Conservation (phyloP, 2,113 vertebrate genomes). For the Orientallactaga bullata region DNA sequence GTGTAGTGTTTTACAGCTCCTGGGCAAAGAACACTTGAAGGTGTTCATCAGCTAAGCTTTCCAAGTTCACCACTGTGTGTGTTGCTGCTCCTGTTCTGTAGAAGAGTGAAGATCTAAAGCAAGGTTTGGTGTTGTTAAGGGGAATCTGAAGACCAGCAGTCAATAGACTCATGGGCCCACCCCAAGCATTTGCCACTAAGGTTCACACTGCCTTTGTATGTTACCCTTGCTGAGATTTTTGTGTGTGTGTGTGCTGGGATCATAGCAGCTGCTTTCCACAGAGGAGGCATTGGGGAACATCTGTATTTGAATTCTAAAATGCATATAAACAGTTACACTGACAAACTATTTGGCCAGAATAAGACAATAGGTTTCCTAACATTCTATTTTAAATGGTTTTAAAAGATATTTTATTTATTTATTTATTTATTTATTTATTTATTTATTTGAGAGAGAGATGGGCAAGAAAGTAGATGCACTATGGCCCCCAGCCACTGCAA, state of each 20-base stretch:
- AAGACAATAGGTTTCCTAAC: conserved; percentile 51
- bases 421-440: too few relatives aligned
- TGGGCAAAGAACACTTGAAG: conserved; percentile 56
- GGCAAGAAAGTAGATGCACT: too few relatives aligned
- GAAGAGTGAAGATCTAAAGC: conserved; percentile 56
- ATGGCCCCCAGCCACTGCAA: too few relatives aligned
- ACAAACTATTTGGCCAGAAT: conserved; percentile 63
- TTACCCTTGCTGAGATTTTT: conserved; percentile 63
- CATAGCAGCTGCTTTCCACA: conserved; percentile 77
- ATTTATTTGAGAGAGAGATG: too few relatives aligned
- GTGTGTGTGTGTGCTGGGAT: conserved; percentile 18
- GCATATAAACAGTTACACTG: conserved; percentile 65
- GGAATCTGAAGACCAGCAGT: conserved; percentile 33
- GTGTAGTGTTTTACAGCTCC: conserved; percentile 24
- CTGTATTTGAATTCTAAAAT: conserved; percentile 80
- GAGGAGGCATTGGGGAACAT: conserved; percentile 75
- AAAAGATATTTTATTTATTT: too few relatives aligned
- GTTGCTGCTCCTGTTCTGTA: conserved; percentile 39
- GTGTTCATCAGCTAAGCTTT: conserved; percentile 57
- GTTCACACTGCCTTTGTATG: conserved; percentile 45
- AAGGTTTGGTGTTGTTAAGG: conserved; percentile 39
- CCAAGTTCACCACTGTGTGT: conserved; percentile 65
- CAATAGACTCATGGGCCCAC: conserved; percentile 28
- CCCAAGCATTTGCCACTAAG: conserved; percentile 48
- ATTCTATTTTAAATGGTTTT: too few relatives aligned